Evolutionary conservation across 2,888 invertebrate genomes (phyloP).

Genomic region (Macrophya alboannulata): DNA sequence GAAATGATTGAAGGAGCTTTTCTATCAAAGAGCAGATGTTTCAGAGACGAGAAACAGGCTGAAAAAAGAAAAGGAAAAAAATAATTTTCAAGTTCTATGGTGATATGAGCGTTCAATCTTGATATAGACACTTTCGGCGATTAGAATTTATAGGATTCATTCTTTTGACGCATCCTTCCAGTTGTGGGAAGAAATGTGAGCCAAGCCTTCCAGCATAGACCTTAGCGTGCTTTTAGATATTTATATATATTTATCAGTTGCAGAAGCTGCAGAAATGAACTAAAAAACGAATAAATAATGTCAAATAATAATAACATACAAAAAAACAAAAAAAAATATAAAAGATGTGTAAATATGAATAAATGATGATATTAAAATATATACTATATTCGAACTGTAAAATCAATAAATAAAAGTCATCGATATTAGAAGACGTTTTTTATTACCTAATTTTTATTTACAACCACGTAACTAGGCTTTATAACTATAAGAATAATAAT

Average conservation of each 20-base stretch:
- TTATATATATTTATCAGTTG: constrained; percentile 47
- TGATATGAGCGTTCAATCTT: not conserved
- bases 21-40: not conserved
- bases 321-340: constrained; percentile 6
- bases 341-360: constrained; percentile 45
- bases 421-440: not conserved
- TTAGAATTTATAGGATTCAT: constrained; percentile 23
- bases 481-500: not conserved
- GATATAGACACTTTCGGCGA: not conserved
- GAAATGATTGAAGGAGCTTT: not conserved
- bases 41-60: not conserved
- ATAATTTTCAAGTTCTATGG: not conserved
- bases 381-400: constrained; percentile 15
- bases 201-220: constrained; percentile 43
- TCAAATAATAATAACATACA: not conserved
- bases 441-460: not conserved
- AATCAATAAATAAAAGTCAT: constrained; percentile 40
- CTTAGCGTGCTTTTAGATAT: constrained; percentile 39
- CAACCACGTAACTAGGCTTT: not conserved
- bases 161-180: constrained; percentile 36
- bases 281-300: constrained; percentile 21
- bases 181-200: constrained; percentile 16
- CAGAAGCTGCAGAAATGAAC: constrained; percentile 15
- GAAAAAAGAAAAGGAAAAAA: not conserved
- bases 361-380: constrained; percentile 14